A percentile compares a stretch with the other conserved stretches of the same genome.
These are phyloP conservation scores for Lipotes vexillifer DNA, from an alignment of 2,113 vertebrate genomes.

Conservation along the genomic window DNA sequence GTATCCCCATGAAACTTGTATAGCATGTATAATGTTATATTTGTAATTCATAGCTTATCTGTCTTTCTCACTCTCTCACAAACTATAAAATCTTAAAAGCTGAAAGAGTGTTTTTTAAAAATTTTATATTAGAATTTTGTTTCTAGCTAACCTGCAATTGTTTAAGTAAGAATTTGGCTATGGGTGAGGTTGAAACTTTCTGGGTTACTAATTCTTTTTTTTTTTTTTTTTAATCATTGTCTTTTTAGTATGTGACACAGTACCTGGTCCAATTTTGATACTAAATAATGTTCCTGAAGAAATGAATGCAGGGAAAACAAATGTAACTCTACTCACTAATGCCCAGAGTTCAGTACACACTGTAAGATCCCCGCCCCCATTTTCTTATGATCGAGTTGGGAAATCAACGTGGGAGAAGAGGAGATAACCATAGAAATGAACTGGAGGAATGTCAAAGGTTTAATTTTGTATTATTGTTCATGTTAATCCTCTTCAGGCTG, in stretches of 20 bases:
- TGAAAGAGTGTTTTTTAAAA: neutral
- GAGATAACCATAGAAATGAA: constrained; percentile 44
- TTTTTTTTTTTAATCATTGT: neutral
- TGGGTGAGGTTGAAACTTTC: constrained; percentile 4
- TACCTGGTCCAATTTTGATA: neutral
- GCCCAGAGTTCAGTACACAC: too few relatives aligned
- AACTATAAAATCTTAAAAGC: neutral
- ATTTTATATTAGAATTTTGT: constrained; percentile 8
- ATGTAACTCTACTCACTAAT: neutral
- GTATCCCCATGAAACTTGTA: neutral
- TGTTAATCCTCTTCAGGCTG: constrained; percentile 66
- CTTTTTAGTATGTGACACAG: neutral
- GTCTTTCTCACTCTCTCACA: neutral
- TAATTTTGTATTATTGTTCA: constrained; percentile 72
- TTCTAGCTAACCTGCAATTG: neutral
- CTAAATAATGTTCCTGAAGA: neutral
- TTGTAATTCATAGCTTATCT: neutral
- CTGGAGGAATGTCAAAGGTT: constrained; percentile 71
- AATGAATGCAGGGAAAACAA: neutral
- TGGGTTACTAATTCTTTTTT: neutral
- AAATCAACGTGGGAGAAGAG: neutral
- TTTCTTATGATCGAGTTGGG: neutral
- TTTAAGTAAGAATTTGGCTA: constrained; percentile 10
- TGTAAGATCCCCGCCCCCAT: neutral
- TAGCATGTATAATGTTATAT: neutral